Evolutionary conservation across 2,888 invertebrate species (phyloP), one percentile per base, ranked within the genome.

Genomic region (Tachina fera): DNA sequence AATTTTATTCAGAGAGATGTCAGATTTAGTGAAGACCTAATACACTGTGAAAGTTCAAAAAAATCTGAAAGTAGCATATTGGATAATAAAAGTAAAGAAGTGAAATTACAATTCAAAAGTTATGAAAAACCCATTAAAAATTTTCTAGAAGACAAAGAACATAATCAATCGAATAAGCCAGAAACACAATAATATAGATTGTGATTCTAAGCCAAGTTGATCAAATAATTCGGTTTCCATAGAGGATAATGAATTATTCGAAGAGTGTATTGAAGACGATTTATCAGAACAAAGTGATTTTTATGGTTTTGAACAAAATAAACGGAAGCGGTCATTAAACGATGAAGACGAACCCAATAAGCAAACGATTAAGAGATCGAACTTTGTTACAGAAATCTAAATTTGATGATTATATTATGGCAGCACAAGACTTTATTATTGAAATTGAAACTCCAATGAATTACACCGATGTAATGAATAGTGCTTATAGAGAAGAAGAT

Each of bases 11-110:
- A 60, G 47, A 60, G 47, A 51, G 51, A 78, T 22, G 51, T 70
- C 13, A 61, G 13, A 47, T 70, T 76, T 31, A 45, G 41, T 39
- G 76, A 76, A 71, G 53, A 68, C n/a, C 39, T 53, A 51, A 41
- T 53, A 41, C 43, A 70, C 43, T 56, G 49, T 51, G n/a, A 61
- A 61, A 3, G 9, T n/a, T 39, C 8, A n/a, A n/a, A 1, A 45
- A 8, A 22, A 22, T 14, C 9, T n/a, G 9, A 10, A 56, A 56
- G 45, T 41, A 31, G 31, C 4, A 31, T 31, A 3, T 31, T 31
- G 31, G 16, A 70, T 22, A 45, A 72, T 45, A 56, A 14, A 13
- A 39, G 3, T 13, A n/a, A 45, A 43, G 22, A 22, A 56, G n/a
- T 71, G 1, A 72, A 72, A 47, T 16, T 72, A 10, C 22, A 5